phyloP scores from a whole-genome alignment of 2,113 vertebrate genomes.

The Gallinago jamesoni region DNA sequence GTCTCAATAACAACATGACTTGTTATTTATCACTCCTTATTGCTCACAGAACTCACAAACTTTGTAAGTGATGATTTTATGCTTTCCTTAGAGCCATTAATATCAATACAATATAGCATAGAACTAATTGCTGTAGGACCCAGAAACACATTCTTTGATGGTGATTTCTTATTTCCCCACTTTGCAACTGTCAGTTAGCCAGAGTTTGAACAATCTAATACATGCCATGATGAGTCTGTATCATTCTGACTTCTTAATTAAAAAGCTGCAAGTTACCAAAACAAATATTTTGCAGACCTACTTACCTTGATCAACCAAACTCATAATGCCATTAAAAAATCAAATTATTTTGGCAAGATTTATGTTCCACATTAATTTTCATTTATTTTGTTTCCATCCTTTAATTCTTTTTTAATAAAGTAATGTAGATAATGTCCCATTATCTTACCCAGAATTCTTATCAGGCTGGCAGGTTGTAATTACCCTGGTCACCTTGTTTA shows the following conservation, averaged over 20 bases:
- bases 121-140: background rate
- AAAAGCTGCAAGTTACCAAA: conserved; percentile 6
- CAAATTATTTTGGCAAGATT: conserved; percentile 22
- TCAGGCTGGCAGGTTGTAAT: background rate
- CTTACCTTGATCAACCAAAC: conserved; percentile 24
- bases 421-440: background rate
- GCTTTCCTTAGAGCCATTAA: background rate
- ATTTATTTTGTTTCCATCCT: conserved; percentile 28
- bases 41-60: background rate
- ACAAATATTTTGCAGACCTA: conserved; percentile 6
- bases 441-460: conserved; percentile 14
- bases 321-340: conserved; percentile 16
- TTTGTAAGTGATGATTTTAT: background rate
- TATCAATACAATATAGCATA: background rate
- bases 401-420: conserved; percentile 41
- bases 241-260: conserved; percentile 31
- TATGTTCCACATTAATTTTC: conserved; percentile 17
- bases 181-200: conserved; percentile 16
- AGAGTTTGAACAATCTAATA: background rate
- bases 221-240: background rate
- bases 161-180: background rate
- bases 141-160: background rate
- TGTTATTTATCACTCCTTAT: background rate
- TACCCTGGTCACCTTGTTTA: conserved; percentile 38
- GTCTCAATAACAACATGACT: background rate